Evolutionary conservation across 2,888 invertebrate species (phyloP).

Genomic region (Liopterus haemorrhoidalis): DNA sequence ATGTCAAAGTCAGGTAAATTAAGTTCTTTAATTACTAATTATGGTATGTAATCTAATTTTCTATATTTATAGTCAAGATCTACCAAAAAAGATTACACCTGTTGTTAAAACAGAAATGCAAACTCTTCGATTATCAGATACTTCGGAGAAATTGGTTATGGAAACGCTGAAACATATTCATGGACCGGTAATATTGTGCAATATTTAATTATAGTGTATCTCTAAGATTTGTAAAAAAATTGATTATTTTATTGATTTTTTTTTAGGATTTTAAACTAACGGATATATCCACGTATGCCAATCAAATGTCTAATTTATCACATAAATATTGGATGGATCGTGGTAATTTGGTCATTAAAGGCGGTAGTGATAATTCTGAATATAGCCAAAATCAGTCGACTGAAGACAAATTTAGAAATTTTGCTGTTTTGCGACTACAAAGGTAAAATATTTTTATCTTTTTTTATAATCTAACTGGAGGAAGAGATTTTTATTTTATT

Average conservation of each 20-base stretch:
- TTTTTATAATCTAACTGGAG: background rate
- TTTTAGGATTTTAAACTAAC: slow-evolving; percentile 49
- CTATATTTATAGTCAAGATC: slow-evolving; percentile 10
- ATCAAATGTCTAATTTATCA: slow-evolving; percentile 61
- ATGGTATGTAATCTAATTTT: slow-evolving; percentile 5
- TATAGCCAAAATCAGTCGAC: slow-evolving; percentile 52
- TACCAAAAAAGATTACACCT: slow-evolving; percentile 46
- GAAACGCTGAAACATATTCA: slow-evolving; percentile 69
- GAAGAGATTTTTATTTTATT: background rate
- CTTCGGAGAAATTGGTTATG: slow-evolving; percentile 66
- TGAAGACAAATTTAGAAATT: slow-evolving; percentile 60
- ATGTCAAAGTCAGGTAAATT: slow-evolving; percentile 55
- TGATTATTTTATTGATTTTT: slow-evolving; percentile 12
- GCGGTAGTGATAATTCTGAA: slow-evolving; percentile 63
- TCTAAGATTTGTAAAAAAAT: slow-evolving; percentile 5
- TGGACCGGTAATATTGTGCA: slow-evolving; percentile 57
- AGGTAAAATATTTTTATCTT: slow-evolving; percentile 46
- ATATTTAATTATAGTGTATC: slow-evolving; percentile 11
- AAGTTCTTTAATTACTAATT: slow-evolving; percentile 7
- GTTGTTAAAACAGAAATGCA: slow-evolving; percentile 70
- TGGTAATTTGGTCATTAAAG: slow-evolving; percentile 68
- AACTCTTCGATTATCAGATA: slow-evolving; percentile 60
- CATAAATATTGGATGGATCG: slow-evolving; percentile 73
- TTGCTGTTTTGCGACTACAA: slow-evolving; percentile 66
- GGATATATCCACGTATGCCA: slow-evolving; percentile 50